phyloP scores from a whole-genome alignment of 2,888 invertebrate species.

The Drosophila prolongata region DNA sequence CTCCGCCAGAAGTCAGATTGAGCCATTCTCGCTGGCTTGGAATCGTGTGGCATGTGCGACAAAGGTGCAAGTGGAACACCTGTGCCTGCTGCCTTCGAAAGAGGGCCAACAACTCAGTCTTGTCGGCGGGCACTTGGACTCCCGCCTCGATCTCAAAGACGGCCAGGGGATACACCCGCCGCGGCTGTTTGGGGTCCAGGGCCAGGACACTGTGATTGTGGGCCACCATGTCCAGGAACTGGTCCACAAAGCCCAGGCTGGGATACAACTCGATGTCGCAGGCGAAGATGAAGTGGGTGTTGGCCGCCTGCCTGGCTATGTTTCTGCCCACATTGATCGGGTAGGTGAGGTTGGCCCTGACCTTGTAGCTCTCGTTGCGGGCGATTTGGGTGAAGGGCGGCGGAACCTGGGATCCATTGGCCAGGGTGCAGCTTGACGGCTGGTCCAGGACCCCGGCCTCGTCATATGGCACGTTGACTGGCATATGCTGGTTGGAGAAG shows the following conservation, averaged over 20 bases:
- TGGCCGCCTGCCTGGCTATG: conserved; percentile 91
- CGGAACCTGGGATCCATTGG: conserved; percentile 3
- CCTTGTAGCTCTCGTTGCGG: conserved; percentile 86
- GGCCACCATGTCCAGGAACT: conserved; percentile 92
- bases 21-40: conserved; percentile 63
- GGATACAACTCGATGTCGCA: conserved; percentile 96
- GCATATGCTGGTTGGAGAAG: conserved; percentile 87
- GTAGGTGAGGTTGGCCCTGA: conserved; percentile 89
- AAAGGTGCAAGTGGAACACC: conserved; percentile 68
- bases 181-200: conserved; percentile 7
- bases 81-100: conserved; percentile 45
- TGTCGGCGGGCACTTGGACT: conserved; percentile 64
- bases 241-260: conserved; percentile 90
- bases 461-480: conserved; percentile 81
- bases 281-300: conserved; percentile 92
- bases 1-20: conserved; percentile 5
- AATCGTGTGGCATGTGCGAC: conserved; percentile 65
- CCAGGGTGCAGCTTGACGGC: conserved; percentile 56
- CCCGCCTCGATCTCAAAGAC: conserved; percentile 69
- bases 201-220: conserved; percentile 86
- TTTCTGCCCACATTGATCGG: conserved; percentile 95
- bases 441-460: conserved; percentile 64
- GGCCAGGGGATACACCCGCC: conserved; percentile 67
- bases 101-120: conserved; percentile 64
- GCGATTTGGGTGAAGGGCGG: conserved; percentile 66